These are phyloP conservation scores for Philereme vetulata DNA, from an alignment of 2,888 invertebrate species.

Conservation along the genomic window DNA sequence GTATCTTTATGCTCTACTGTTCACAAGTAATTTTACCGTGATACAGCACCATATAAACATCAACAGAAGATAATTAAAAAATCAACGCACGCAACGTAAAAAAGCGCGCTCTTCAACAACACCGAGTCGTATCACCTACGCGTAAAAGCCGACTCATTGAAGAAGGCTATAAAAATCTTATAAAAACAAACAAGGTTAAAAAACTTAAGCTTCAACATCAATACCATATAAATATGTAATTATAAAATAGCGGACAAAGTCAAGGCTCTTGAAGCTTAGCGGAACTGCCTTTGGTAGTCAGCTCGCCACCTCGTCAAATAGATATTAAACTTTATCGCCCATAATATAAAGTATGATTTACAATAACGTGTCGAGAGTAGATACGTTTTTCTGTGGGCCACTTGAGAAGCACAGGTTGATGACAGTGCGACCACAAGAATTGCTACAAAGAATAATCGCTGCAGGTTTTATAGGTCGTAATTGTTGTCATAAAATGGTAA, in stretches of 20 bases:
- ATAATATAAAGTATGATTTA: conserved; percentile 55
- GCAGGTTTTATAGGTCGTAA: conserved; percentile 82
- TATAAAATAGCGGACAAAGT: conserved; percentile 55
- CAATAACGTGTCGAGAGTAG: conserved; percentile 37
- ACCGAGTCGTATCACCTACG: conserved; percentile 28
- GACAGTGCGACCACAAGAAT: conserved; percentile 78
- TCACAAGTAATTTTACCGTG: conserved; percentile 34
- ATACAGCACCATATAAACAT: conserved; percentile 35
- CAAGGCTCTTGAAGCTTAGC: conserved; percentile 47
- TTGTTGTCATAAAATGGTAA: conserved; percentile 83
- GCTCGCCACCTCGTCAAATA: conserved; percentile 39
- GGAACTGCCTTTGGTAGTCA: conserved; percentile 48
- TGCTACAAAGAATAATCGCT: conserved; percentile 78
- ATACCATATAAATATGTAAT: conserved; percentile 29
- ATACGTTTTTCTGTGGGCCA: conserved; percentile 54
- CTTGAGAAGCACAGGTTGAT: conserved; percentile 61
- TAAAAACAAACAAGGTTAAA: conserved; percentile 28
- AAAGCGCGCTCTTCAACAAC: conserved; percentile 27
- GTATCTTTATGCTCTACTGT: conserved; percentile 32
- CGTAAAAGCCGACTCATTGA: conserved; percentile 29
- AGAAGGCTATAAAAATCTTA: conserved; percentile 22
- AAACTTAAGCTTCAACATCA: conserved; percentile 21
- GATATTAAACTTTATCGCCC: conserved; percentile 48
- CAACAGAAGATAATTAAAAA: conserved; percentile 40
- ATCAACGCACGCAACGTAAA: conserved; percentile 35